Evolutionary conservation across 2,888 invertebrate genomes (phyloP).

Genomic region (Zaprionus lineosus): DNA sequence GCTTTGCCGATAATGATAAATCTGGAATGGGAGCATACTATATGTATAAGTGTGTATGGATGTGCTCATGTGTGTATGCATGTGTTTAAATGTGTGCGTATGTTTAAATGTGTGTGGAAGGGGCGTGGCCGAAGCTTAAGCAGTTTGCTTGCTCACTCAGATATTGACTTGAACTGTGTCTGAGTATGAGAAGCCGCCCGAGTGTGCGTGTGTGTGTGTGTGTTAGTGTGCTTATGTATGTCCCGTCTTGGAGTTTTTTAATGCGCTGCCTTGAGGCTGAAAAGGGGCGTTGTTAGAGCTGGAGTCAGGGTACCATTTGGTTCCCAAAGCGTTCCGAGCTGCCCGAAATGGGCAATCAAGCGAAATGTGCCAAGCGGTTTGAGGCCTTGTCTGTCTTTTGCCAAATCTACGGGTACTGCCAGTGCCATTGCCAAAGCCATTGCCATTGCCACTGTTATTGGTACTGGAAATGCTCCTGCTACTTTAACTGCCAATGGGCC

Average conservation of each 20-base stretch:
- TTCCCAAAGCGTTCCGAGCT: conserved; percentile 40
- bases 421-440: background rate
- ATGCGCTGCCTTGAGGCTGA: conserved; percentile 47
- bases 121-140: conserved; percentile 49
- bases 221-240: too few relatives aligned
- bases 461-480: background rate
- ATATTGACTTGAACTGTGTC: conserved; percentile 56
- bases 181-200: too few relatives aligned
- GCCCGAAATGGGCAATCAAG: conserved; percentile 71
- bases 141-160: conserved; percentile 41
- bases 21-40: conserved; percentile 15
- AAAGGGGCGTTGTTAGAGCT: conserved; percentile 30
- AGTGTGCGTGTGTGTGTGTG: too few relatives aligned
- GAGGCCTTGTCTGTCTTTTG: conserved; percentile 40
- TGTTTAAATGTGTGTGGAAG: too few relatives aligned
- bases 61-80: conserved; percentile 8
- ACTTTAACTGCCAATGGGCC: too few relatives aligned
- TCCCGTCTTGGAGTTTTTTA: conserved; percentile 50
- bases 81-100: conserved; percentile 7
- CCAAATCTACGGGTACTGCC: background rate
- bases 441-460: too few relatives aligned
- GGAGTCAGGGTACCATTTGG: conserved; percentile 5
- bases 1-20: conserved; percentile 54
- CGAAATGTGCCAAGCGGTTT: conserved; percentile 62
- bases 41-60: conserved; percentile 10